These are phyloP conservation scores for Sycophila sp. DNA, from an alignment of 1,140 invertebrate species.

Conservation along the genomic window DNA sequence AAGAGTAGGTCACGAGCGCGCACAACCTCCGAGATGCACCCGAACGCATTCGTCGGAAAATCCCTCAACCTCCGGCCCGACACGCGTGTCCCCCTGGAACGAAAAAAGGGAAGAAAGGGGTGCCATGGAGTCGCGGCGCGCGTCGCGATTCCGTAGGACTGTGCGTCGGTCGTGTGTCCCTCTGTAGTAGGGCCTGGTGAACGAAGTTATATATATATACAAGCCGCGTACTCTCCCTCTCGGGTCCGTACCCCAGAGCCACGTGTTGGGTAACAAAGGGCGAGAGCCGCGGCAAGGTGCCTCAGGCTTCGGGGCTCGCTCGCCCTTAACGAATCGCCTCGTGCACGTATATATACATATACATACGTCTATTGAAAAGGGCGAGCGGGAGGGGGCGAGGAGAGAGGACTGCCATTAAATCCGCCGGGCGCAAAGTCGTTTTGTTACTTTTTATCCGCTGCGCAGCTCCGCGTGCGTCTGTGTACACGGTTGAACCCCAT, in stretches of 20 bases:
- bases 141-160: neutral
- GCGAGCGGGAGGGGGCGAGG: neutral
- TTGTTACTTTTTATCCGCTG: slow-evolving; percentile 58
- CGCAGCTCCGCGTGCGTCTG: slow-evolving; percentile 36
- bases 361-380: slow-evolving; percentile 40
- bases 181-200: neutral
- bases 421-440: slow-evolving; percentile 58
- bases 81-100: neutral
- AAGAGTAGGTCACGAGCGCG: neutral
- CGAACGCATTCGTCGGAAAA: too few species aligned
- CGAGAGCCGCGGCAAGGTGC: slow-evolving; percentile 56
- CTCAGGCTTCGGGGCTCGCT: slow-evolving; percentile 34
- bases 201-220: neutral
- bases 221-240: neutral
- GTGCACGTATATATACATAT: slow-evolving; percentile 29
- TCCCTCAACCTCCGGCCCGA: slow-evolving; percentile 16
- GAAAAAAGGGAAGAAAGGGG: slow-evolving; percentile 17
- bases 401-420: slow-evolving; percentile 50
- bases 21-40: too few species aligned
- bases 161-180: neutral
- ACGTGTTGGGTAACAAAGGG: slow-evolving; percentile 63
- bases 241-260: slow-evolving; percentile 47
- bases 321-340: slow-evolving; percentile 26
- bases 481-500: slow-evolving; percentile 46
- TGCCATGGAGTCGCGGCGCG: neutral